These are phyloP conservation scores for Melanotus villosus DNA, from an alignment of 2,888 invertebrate genomes.

Conservation along the genomic window DNA sequence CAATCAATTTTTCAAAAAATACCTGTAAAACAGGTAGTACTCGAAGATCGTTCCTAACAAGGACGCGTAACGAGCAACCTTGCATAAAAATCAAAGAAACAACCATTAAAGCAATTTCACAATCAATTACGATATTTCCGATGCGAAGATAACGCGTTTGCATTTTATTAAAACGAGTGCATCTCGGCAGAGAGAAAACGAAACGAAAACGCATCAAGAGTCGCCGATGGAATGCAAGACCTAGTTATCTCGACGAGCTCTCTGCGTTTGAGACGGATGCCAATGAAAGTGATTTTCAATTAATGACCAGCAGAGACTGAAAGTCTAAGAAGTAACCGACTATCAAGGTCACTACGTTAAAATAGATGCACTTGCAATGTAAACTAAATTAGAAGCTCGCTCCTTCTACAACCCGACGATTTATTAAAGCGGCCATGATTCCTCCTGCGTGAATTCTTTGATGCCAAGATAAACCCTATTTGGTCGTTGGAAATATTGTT, in stretches of 20 bases:
- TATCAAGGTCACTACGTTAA: constrained; percentile 38
- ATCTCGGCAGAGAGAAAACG: constrained; percentile 2
- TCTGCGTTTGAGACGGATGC: constrained; percentile 38
- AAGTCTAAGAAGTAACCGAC: constrained; percentile 42
- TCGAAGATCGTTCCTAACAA: too few species aligned
- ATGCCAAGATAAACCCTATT: background rate
- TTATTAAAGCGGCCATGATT: constrained; percentile 18
- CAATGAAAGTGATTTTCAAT: constrained; percentile 45
- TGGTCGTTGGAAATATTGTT: background rate
- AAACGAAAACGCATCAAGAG: too few species aligned
- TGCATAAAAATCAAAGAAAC: constrained; percentile 5
- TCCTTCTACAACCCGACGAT: constrained; percentile 26
- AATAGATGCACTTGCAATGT: constrained; percentile 37
- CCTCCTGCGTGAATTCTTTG: constrained; percentile 21
- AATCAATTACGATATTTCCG: constrained; percentile 1
- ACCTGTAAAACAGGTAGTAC: too few species aligned
- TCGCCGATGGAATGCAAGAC: constrained; percentile 40
- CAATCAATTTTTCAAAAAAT: too few species aligned
- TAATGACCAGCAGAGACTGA: constrained; percentile 39
- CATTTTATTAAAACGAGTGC: constrained; percentile 1
- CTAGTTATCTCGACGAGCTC: constrained; percentile 39
- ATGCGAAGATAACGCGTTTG: constrained; percentile 29
- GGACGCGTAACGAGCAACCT: background rate
- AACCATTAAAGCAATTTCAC: constrained; percentile 26
- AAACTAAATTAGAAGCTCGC: constrained; percentile 30